Percentiles rank a stretch among this genome's conserved stretches.
These are phyloP conservation scores for Hyposmocoma kahamanoa DNA, from an alignment of 1,140 invertebrate species.

Conservation along the genomic window DNA sequence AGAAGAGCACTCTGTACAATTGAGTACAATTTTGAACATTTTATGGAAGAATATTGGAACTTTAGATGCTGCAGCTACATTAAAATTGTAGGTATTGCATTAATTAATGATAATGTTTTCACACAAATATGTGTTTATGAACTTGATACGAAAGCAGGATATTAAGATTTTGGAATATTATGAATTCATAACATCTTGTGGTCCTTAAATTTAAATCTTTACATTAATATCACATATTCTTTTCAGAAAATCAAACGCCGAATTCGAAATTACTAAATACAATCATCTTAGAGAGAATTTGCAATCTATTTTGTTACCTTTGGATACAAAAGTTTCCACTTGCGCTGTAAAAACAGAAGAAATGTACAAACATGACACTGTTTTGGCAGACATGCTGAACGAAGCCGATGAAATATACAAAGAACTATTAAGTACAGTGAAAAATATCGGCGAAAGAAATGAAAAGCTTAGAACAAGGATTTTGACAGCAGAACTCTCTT, in stretches of 20 bases:
- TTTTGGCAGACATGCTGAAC: constrained; percentile 23
- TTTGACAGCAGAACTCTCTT: constrained; percentile 53
- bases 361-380: too few species aligned
- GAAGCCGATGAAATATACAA: constrained; percentile 28
- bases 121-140: too few species aligned
- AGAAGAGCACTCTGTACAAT: constrained; percentile 44
- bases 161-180: too few species aligned
- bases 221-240: constrained; percentile 12
- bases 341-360: too few species aligned
- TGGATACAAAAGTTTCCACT: too few species aligned
- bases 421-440: constrained; percentile 11
- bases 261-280: constrained; percentile 48
- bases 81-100: constrained; percentile 49
- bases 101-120: too few species aligned
- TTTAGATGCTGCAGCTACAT: constrained; percentile 26
- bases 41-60: constrained; percentile 63
- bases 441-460: constrained; percentile 6
- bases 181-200: too few species aligned
- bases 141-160: too few species aligned
- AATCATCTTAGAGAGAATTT: constrained; percentile 36
- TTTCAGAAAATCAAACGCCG: constrained; percentile 45
- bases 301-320: not conserved
- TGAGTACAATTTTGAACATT: constrained; percentile 40
- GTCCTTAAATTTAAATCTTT: too few species aligned
- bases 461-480: constrained; percentile 22